A percentile compares a stretch with the other conserved stretches of the same genome.
These are phyloP conservation scores for Sylvietta virens DNA, from an alignment of 2,113 vertebrate genomes.

Conservation along the genomic window DNA sequence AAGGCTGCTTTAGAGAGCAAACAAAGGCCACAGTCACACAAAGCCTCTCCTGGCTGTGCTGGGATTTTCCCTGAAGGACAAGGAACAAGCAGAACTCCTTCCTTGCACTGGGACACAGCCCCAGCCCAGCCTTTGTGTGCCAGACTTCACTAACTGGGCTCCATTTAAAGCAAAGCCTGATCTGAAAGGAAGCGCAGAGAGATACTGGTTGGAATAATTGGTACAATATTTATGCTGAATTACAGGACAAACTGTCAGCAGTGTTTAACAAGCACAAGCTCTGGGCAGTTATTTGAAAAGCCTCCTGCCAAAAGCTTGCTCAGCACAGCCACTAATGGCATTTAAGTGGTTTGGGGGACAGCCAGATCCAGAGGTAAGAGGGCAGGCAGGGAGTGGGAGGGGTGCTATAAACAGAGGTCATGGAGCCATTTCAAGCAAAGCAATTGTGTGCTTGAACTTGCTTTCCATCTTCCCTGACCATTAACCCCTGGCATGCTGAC, in stretches of 20 bases:
- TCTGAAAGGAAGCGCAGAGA: neutral
- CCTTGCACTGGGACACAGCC: neutral
- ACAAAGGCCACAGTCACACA: neutral
- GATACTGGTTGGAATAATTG: neutral
- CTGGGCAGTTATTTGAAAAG: slow-evolving; percentile 3
- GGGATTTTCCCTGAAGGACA: neutral
- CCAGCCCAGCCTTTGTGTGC: neutral
- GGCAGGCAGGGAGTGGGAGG: slow-evolving; percentile 6
- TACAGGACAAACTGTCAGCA: neutral
- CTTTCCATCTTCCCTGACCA: neutral
- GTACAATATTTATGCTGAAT: neutral
- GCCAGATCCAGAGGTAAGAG: slow-evolving; percentile 24
- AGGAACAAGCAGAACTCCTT: neutral
- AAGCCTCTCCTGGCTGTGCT: neutral
- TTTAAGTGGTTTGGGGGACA: slow-evolving; percentile 5
- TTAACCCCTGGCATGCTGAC: neutral
- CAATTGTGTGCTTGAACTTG: neutral
- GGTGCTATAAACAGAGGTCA: neutral
- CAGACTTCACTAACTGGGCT: neutral
- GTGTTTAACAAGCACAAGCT: slow-evolving; percentile 5
- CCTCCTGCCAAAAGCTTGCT: slow-evolving; percentile 26
- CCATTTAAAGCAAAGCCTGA: neutral
- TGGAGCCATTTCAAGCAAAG: neutral
- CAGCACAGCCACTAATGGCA: slow-evolving; percentile 27
- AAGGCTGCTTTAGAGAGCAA: neutral